Base-by-base conservation (phyloP, 2,888 invertebrate genomes). In the Pyrgus malvae region DNA sequence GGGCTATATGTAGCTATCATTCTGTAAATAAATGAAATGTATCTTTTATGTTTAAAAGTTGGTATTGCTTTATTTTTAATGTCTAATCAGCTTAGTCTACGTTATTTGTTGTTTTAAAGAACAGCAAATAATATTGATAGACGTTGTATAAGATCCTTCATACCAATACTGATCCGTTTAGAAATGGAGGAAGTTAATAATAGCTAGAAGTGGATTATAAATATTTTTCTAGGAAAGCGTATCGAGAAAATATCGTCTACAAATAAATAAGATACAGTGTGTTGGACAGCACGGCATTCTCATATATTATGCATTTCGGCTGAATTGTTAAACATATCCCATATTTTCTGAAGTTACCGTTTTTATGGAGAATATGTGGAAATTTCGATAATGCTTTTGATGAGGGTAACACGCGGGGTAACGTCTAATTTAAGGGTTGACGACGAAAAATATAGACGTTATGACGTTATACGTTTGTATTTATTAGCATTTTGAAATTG, bases 221-320 rank as follows among this genome's bases (percentile, higher is more conserved):
- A 53, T 53, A 53, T 53, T 53, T 53, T 38, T 45, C 38, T 53
- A 45, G 21, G 29, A 53, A 53, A 37, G 37, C 17, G 51, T 37
- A 31, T 38, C 14, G 23, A 29, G 23, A 35, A 40, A 11, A 31
- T 38, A 45, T 38, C 45, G 29, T 45, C 23, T 23, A 5, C 42
- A 14, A 45, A 45, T 53, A 53, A 53, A 53, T 45, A 53, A 37
- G 27, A 53, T 38, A 40, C 17, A 38, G 23, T 53, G 38, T 31
- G 12, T 14, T 23, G 38, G 53, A 53, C 53, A 53, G 45, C 21
- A 45, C 27, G 19, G 53, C 23, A 40, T 45, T 38, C 45, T 45
- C 44, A 53, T 51, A 51, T 51, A 44, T 51, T 51, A 51, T 51
- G 51, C 44, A 51, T 51, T 44, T 44, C 27, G 11, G 27, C 31